A percentile compares a stretch with the other conserved stretches of the same genome.
Evolutionary conservation across 1,140 invertebrate genomes (phyloP).

Genomic region (Formica exsecta): DNA sequence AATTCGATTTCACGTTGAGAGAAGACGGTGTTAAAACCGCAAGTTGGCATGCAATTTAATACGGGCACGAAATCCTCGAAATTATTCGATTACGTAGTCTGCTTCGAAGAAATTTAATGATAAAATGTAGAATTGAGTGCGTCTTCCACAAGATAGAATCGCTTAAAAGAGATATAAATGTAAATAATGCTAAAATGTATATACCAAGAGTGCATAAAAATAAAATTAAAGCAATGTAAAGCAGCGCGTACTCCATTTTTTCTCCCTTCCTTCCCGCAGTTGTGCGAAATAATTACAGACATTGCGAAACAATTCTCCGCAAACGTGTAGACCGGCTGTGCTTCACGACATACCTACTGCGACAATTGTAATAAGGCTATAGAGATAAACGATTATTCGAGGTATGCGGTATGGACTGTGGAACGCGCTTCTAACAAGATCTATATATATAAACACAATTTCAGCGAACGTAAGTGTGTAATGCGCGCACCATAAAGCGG

Average conservation of each 20-base stretch:
- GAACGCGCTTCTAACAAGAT: constrained; percentile 27
- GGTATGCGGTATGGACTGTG: constrained; percentile 17
- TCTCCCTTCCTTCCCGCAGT: neutral
- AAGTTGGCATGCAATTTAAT: constrained; percentile 53
- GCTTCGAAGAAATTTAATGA: constrained; percentile 41
- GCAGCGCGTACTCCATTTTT: neutral
- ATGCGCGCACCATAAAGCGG: constrained; percentile 55
- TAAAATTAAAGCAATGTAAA: constrained; percentile 40
- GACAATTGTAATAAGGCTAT: constrained; percentile 52
- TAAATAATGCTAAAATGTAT: constrained; percentile 24
- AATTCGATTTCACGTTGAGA: constrained; percentile 38
- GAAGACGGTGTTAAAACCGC: constrained; percentile 43
- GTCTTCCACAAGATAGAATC: constrained; percentile 12
- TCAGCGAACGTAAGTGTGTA: constrained; percentile 49
- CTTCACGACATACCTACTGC: constrained; percentile 11
- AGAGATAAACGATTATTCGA: constrained; percentile 43
- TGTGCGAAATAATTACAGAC: constrained; percentile 30
- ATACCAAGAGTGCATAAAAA: constrained; percentile 26
- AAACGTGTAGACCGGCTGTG: constrained; percentile 4
- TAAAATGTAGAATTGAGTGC: constrained; percentile 10
- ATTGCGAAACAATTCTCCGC: constrained; percentile 27
- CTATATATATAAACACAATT: constrained; percentile 42
- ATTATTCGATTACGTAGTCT: constrained; percentile 52
- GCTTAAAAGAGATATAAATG: constrained; percentile 33
- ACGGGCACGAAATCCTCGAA: constrained; percentile 52